Base-by-base conservation (phyloP, 2,888 invertebrate species). In the Ischnus inquisitorius region DNA sequence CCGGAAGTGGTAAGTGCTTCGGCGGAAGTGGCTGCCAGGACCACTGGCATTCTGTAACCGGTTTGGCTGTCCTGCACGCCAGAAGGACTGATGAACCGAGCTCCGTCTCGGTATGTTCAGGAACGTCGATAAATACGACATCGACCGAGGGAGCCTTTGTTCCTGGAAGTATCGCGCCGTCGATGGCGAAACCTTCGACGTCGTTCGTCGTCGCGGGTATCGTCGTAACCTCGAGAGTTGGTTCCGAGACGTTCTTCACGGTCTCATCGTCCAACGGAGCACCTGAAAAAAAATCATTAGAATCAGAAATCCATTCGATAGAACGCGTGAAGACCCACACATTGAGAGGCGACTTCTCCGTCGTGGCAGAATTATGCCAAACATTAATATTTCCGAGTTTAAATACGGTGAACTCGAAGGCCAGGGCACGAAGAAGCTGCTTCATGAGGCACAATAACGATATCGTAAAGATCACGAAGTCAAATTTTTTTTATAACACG, bases 1-100 rank as follows among this genome's bases (percentile, higher is more conserved):
- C 89, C 78, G 93, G 93, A 86, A 90, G 88, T 60, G 93, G 93
- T 67, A 93, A 87, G 79, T 92, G 90, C 51, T 90, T 88, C 14
- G 93, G 93, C 0, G 92, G 91, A 39, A 92, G 84, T 22, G 93
- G 90, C 41, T 90, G 90, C 93, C 93, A 93, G 79, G 92, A 93
- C 93, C 93, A 93, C 75, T 91, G 92, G 78, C 93, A 93, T 68
- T 93, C 93, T 48, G 86, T 87, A 28, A 93, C 92, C 71, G 93
- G 90, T 85, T 87, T 88, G 48, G 89, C 88, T 10, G 92, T 91
- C 77, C 91, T 88, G 85, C 93, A 93, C 64, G 91, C 89, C 69
- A 93, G 86, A 43, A 93, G 88, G 10, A 93, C 92, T 68, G 92
- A 91, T 6, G 91, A 88, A 2, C 91, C 93, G 25, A 92, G 86